A percentile compares a stretch with the other conserved stretches of the same genome.
phyloP scores from a whole-genome alignment of 2,888 invertebrate species.

The Eulithis testata region DNA sequence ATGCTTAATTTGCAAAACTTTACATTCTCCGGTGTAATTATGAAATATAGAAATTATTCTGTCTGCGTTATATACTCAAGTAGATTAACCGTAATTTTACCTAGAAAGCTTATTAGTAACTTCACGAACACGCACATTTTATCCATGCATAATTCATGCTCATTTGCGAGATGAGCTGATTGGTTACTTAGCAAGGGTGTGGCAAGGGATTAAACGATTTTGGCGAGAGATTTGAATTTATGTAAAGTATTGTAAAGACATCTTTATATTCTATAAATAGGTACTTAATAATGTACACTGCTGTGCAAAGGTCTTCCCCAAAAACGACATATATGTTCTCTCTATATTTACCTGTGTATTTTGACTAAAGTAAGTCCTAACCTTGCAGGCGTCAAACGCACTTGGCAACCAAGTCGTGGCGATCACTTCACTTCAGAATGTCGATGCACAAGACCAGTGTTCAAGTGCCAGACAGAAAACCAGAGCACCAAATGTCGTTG shows the following conservation, averaged over 20 bases:
- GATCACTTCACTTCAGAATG: too few relatives aligned
- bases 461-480: too few relatives aligned
- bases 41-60: slow-evolving; percentile 13
- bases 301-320: too few relatives aligned
- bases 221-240: background rate
- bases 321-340: too few relatives aligned
- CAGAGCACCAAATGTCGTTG: too few relatives aligned
- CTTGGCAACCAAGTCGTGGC: too few relatives aligned
- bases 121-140: slow-evolving; percentile 10
- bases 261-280: too few relatives aligned
- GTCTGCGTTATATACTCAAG: slow-evolving; percentile 3
- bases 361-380: too few relatives aligned
- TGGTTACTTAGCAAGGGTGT: background rate
- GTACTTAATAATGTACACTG: too few relatives aligned
- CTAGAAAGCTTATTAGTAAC: slow-evolving; percentile 21
- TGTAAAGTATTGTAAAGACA: background rate
- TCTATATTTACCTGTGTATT: too few relatives aligned
- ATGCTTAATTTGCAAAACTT: background rate
- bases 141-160: slow-evolving; percentile 15
- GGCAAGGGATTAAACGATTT: slow-evolving; percentile 3
- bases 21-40: background rate
- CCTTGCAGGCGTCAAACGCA: too few relatives aligned
- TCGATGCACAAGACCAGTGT: too few relatives aligned
- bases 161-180: slow-evolving; percentile 9
- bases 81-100: slow-evolving; percentile 16